Evolutionary conservation across 1,140 invertebrate species (phyloP), one percentile per base, ranked within the genome.

Genomic region (Galleria mellonella): DNA sequence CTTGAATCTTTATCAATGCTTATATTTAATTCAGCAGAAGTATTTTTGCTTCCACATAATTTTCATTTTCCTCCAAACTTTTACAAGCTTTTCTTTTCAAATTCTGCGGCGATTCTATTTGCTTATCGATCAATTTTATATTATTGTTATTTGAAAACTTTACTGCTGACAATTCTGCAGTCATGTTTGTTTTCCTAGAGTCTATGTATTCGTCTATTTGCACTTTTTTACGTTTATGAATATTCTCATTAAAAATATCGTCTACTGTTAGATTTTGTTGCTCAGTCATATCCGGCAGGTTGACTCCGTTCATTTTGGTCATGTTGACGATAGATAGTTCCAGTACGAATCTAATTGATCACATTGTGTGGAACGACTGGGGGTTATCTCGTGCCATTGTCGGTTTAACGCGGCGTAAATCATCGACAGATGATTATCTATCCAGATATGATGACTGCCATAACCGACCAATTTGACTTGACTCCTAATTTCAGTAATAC

Each of bases 351-450:
- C 69, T 79, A 79, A 82, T 82, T 84, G 76, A 65, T 82, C 74
- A 73, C 70, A 82, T 84, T 76, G 77, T 79, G 55, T 47, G 33
- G 47, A 61, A 38, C 61, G 37, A 47, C 46, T 51, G 50, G 62
- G 60, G 67, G 74, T 73, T 79, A 81, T 72, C 69, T 63, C 27
- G 47, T 39, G 58, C 72, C 65, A 83, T 84, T 83, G 81, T 82
- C 72, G 60, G 69, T 76, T 76, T 81, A 82, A 78, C 70, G 62
- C 67, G 61, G 73, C 73, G 72, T 81, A 83, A 84, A 81, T 83
- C 79, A 82, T 82, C 74, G 63, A 65, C 56, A 72, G 77, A 84
- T 84, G 73, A 81, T 83, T 84, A 84, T 84, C 81, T 76, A 45
- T 43, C 48, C 35, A 45, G 47, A 38, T 23, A 41, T 67, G 69